Evolutionary conservation across 2,797 vertebrate species (phyloP).

Genomic region (Clarias fuscus): DNA sequence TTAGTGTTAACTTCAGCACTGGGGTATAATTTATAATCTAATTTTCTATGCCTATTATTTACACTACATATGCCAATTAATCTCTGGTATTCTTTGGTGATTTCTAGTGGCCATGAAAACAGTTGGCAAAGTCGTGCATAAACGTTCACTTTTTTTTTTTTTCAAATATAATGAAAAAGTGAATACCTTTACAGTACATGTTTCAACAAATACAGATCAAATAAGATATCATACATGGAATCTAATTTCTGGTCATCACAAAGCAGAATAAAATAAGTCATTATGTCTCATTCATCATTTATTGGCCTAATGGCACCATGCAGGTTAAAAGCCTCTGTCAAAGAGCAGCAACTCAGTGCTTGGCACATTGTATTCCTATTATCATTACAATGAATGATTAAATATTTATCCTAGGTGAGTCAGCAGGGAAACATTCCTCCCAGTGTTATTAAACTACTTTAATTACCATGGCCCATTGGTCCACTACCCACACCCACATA

Average conservation of each 20-base stretch:
- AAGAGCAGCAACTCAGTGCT: constrained; percentile 63
- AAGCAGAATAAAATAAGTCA: not conserved
- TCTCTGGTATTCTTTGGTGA: no score
- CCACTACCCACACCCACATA: constrained; percentile 60
- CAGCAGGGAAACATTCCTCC: constrained; percentile 64
- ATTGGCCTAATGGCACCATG: not conserved
- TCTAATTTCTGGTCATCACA: not conserved
- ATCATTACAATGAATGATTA: constrained; percentile 73
- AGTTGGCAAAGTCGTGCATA: not conserved
- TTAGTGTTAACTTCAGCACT: not conserved
- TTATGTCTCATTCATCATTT: constrained; percentile 30
- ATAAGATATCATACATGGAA: not conserved
- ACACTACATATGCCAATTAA: not conserved
- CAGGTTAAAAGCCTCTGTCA: constrained; percentile 47
- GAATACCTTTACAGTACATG: no score
- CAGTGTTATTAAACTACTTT: constrained; percentile 73
- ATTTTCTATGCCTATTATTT: not conserved
- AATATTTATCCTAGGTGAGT: constrained; percentile 71
- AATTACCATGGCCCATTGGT: constrained; percentile 75
- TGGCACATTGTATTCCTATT: constrained; percentile 67
- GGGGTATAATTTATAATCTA: not conserved
- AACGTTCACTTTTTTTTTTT: not conserved
- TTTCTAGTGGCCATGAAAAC: not conserved
- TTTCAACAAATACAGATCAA: not conserved
- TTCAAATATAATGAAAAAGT: no score